phyloP scores from a whole-genome alignment of 2,888 invertebrate species.

The Leptothorax acervorum region DNA sequence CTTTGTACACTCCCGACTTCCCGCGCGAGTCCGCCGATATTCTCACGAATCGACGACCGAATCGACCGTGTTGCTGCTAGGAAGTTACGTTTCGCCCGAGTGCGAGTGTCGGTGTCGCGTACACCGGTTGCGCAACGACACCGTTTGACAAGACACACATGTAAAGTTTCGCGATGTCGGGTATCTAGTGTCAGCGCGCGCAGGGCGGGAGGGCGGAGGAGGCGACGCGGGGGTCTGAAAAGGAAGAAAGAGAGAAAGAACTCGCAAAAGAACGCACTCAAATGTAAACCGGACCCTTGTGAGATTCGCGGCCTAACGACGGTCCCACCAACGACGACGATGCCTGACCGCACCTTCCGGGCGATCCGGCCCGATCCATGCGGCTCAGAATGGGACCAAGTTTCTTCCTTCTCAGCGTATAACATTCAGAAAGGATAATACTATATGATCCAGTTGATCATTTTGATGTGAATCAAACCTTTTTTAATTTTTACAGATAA shows the following conservation, averaged over 20 bases:
- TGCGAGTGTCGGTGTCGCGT: conserved; percentile 70
- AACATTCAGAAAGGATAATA: conserved; percentile 64
- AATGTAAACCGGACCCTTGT: conserved; percentile 85
- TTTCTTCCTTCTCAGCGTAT: conserved; percentile 66
- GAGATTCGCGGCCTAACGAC: conserved; percentile 83
- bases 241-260: conserved; percentile 74
- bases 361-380: conserved; percentile 78
- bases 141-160: conserved; percentile 73
- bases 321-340: conserved; percentile 84
- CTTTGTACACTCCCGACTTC: conserved; percentile 8
- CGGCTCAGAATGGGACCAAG: conserved; percentile 63
- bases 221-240: conserved; percentile 48
- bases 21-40: conserved; percentile 36
- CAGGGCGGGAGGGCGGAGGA: not conserved
- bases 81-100: conserved; percentile 60
- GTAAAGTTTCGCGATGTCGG: conserved; percentile 70
- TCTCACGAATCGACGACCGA: conserved; percentile 64
- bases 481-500: not conserved
- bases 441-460: conserved; percentile 26
- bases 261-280: conserved; percentile 80
- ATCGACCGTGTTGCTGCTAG: conserved; percentile 55
- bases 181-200: conserved; percentile 80
- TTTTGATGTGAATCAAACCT: not conserved
- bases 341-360: conserved; percentile 85
- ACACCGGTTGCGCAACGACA: conserved; percentile 78